A percentile compares a stretch with the other conserved stretches of the same genome.
Evolutionary conservation across 2,797 vertebrate genomes (phyloP).

Genomic region (Cercopithecus diana): DNA sequence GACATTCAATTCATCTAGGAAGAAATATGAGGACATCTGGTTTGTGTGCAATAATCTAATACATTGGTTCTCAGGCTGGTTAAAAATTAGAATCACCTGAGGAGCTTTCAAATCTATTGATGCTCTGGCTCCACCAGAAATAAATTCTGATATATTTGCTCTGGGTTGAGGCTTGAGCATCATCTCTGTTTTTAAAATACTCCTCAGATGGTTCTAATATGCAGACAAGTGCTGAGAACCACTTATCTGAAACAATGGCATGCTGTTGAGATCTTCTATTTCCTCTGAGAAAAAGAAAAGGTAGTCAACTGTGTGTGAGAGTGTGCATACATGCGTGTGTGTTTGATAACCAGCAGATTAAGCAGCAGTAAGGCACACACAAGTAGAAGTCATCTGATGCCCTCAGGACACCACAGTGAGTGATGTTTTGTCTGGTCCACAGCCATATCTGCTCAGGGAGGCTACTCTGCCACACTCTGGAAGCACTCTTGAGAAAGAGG

Average conservation of each 20-base stretch:
- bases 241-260: background rate
- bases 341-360: background rate
- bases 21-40: background rate
- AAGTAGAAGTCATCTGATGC: background rate
- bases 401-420: background rate
- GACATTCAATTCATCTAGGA: background rate
- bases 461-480: background rate
- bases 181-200: background rate
- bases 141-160: conserved; percentile 17
- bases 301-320: background rate
- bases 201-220: background rate
- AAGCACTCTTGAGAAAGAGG: background rate
- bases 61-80: background rate
- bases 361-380: background rate
- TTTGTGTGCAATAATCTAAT: background rate
- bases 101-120: background rate
- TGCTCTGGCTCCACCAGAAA: background rate
- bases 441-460: background rate
- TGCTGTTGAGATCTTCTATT: background rate
- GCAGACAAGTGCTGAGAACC: background rate
- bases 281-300: background rate
- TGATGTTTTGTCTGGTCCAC: background rate
- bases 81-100: conserved; percentile 37
- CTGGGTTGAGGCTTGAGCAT: background rate
- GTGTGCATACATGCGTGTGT: background rate